Percentiles rank a stretch among this genome's conserved stretches.
These are phyloP conservation scores for Graptemys geographica DNA, from an alignment of 2,797 vertebrate species.

Conservation along the genomic window DNA sequence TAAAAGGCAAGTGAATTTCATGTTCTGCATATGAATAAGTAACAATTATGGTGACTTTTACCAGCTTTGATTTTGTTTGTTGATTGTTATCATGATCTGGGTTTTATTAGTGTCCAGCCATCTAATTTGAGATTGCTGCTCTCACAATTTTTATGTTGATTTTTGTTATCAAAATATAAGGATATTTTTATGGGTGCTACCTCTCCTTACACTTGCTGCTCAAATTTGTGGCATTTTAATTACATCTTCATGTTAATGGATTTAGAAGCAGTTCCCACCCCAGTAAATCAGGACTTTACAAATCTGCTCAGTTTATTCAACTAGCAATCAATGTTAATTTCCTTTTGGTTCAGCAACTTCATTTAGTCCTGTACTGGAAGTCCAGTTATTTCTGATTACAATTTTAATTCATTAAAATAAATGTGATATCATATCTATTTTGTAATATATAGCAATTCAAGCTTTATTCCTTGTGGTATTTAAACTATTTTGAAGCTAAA, in stretches of 20 bases:
- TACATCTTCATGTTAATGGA: conserved; percentile 73
- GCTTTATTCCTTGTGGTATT: conserved; percentile 50
- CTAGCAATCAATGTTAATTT: conserved; percentile 77
- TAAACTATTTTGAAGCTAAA: conserved; percentile 44
- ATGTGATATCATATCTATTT: conserved; percentile 55
- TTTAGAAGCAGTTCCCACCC: conserved; percentile 60
- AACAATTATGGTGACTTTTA: neutral
- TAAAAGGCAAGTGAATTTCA: neutral
- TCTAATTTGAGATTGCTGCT: conserved; percentile 31
- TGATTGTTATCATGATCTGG: neutral
- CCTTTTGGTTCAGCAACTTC: conserved; percentile 72
- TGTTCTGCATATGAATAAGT: neutral
- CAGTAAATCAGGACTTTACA: conserved; percentile 74
- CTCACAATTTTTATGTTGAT: conserved; percentile 62
- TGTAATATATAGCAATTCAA: conserved; percentile 49
- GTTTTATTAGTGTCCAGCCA: conserved; percentile 7
- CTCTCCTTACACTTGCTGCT: conserved; percentile 48
- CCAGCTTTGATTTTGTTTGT: neutral
- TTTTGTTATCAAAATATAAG: conserved; percentile 64
- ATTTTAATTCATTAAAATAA: conserved; percentile 71
- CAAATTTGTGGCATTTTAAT: conserved; percentile 70
- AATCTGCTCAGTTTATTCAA: conserved; percentile 70
- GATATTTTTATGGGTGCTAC: conserved; percentile 20
- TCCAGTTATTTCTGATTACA: conserved; percentile 73
- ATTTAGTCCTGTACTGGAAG: conserved; percentile 71